Conservation (phyloP, 2,113 vertebrate genomes). For the Spermophilus dauricus region DNA sequence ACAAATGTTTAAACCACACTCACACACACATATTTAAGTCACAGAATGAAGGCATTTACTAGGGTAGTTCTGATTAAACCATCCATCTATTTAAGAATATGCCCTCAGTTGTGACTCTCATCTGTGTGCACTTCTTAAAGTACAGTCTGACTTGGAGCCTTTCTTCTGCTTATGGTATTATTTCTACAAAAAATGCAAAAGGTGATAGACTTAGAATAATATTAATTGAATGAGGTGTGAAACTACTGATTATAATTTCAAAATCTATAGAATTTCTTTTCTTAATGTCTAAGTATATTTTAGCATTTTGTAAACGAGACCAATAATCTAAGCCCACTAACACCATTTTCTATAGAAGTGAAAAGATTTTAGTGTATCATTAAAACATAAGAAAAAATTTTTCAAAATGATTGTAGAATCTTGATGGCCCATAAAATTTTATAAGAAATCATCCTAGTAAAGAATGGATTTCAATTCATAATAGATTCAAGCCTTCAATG, state of each 20-base stretch:
- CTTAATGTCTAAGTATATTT: neutral
- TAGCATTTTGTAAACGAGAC: neutral
- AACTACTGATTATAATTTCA: neutral
- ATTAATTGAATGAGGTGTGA: neutral
- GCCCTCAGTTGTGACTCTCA: neutral
- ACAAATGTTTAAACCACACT: neutral
- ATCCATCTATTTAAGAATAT: neutral
- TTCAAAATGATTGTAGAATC: neutral
- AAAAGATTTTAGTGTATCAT: neutral
- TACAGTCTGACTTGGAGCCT: neutral
- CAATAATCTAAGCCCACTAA: neutral
- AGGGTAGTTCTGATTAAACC: neutral
- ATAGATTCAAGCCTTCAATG: too few relatives aligned
- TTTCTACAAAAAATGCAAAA: neutral
- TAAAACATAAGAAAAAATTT: neutral
- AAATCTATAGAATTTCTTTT: neutral
- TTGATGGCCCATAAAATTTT: neutral
- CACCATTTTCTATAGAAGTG: neutral
- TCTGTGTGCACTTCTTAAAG: neutral
- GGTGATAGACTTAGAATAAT: neutral
- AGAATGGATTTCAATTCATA: neutral
- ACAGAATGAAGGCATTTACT: neutral
- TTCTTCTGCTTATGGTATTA: neutral
- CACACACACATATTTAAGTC: neutral
- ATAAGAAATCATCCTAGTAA: neutral